Conservation (phyloP, 2,113 vertebrate species). For the Garra rufa region DNA sequence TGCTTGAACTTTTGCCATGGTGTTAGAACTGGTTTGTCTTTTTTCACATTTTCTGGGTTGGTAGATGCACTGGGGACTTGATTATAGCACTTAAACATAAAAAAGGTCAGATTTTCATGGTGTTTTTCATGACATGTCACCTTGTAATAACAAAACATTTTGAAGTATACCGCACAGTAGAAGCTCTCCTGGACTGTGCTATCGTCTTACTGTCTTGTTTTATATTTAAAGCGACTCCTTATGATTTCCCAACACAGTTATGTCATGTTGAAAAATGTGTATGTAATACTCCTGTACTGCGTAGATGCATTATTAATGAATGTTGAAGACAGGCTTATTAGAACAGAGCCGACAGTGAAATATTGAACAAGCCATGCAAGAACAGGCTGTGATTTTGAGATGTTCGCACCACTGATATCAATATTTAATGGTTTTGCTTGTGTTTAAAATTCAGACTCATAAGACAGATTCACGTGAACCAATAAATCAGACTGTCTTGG, state of each 20-base stretch:
- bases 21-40: too few species aligned
- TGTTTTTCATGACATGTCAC: too few species aligned
- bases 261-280: conserved; percentile 31
- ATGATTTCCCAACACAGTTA: background rate
- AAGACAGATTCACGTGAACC: background rate
- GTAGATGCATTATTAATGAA: conserved; percentile 49
- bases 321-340: conserved; percentile 37
- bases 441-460: conserved; percentile 21
- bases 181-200: background rate
- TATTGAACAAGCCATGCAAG: conserved; percentile 15
- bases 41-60: too few species aligned
- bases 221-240: conserved; percentile 3
- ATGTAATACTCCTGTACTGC: conserved; percentile 16
- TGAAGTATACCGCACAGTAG: too few species aligned
- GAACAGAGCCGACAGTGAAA: conserved; percentile 37
- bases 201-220: background rate
- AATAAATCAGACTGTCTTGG: background rate
- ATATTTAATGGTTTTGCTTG: conserved; percentile 45
- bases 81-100: too few species aligned
- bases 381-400: background rate
- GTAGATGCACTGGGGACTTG: too few species aligned
- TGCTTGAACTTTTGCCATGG: too few species aligned
- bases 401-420: conserved; percentile 7
- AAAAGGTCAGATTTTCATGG: too few species aligned
- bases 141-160: background rate